Conservation (phyloP, 2,888 invertebrate species). For the Heteropelma amictum region DNA sequence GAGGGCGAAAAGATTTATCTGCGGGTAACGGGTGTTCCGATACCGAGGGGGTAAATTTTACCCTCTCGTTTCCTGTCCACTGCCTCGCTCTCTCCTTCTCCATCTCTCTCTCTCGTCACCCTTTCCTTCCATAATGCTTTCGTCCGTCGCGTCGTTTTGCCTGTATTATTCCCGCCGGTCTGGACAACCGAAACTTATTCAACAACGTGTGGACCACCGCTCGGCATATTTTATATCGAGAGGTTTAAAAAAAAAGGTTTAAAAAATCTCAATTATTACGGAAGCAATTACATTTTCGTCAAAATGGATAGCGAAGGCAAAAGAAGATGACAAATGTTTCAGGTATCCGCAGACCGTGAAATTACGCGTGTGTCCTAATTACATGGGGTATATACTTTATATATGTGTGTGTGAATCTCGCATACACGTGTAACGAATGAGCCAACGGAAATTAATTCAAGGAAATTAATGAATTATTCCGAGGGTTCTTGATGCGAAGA, state of each 20-base stretch:
- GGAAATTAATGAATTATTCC: conserved; percentile 51
- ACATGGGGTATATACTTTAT: too few species aligned
- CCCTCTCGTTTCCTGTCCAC: conserved; percentile 37
- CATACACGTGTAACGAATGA: neutral
- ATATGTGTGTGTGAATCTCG: neutral
- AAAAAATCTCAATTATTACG: too few species aligned
- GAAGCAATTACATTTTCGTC: too few species aligned
- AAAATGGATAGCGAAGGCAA: too few species aligned
- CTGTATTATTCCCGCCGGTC: conserved; percentile 74
- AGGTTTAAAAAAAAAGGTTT: conserved; percentile 17
- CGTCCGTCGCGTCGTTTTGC: conserved; percentile 61
- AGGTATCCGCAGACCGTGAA: too few species aligned
- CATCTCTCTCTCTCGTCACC: conserved; percentile 9
- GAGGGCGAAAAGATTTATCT: conserved; percentile 78
- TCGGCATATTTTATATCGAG: conserved; percentile 68
- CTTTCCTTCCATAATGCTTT: conserved; percentile 37
- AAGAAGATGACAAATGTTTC: too few species aligned
- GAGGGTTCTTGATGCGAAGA: conserved; percentile 26
- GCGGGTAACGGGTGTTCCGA: conserved; percentile 77
- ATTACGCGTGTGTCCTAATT: too few species aligned
- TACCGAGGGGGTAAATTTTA: conserved; percentile 69
- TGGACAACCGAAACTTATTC: conserved; percentile 62
- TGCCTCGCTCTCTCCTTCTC: conserved; percentile 27
- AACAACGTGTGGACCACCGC: conserved; percentile 66
- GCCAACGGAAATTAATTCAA: conserved; percentile 38